These are phyloP conservation scores for Sebastes hubbsi DNA, from an alignment of 2,797 vertebrate genomes.

Conservation along the genomic window DNA sequence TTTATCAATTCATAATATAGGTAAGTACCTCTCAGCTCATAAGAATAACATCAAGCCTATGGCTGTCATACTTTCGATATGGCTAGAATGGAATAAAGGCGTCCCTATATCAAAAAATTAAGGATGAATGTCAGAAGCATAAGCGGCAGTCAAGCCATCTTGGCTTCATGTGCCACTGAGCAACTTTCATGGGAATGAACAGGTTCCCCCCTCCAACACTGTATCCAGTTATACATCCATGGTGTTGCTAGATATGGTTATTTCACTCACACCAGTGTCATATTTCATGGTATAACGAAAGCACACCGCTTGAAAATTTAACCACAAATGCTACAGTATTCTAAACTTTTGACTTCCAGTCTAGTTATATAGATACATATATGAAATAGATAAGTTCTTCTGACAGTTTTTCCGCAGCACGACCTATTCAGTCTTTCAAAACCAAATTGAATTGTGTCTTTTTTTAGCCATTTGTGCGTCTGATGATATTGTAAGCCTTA, in stretches of 20 bases:
- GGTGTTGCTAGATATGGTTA: background rate
- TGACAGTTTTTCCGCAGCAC: slow-evolving; percentile 3
- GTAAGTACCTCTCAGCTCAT: too few species aligned
- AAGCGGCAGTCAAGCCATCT: background rate
- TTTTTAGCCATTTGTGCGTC: slow-evolving; percentile 46
- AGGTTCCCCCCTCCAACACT: background rate
- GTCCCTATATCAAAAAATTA: too few species aligned
- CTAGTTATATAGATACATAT: background rate
- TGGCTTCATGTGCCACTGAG: background rate
- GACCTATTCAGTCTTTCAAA: slow-evolving; percentile 28
- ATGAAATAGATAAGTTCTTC: slow-evolving; percentile 11
- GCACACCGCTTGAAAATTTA: background rate
- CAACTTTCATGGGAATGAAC: background rate
- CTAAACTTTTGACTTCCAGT: background rate
- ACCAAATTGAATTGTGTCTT: slow-evolving; percentile 48
- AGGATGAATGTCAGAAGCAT: too few species aligned
- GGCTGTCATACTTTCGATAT: too few species aligned
- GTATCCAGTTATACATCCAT: background rate
- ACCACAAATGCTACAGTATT: background rate
- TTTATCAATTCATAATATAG: too few species aligned
- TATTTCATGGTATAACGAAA: background rate
- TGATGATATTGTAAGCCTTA: slow-evolving; percentile 51
- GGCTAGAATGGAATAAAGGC: too few species aligned
- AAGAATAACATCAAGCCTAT: too few species aligned
- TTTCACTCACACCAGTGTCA: background rate